Evolutionary conservation across 2,113 vertebrate genomes (phyloP).

Genomic region (Microcebus murinus): DNA sequence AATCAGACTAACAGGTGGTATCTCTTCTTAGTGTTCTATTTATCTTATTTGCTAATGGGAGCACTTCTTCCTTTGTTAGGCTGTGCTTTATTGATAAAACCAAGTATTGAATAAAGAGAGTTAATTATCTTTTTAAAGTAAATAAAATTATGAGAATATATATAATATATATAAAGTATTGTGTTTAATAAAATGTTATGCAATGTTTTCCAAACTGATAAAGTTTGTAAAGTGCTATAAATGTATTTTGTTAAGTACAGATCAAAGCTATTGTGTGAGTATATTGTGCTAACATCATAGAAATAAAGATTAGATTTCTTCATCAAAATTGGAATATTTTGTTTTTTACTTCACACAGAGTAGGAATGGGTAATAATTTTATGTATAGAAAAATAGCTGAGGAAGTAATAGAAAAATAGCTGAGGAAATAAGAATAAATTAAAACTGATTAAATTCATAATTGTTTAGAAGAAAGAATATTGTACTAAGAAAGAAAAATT

Average conservation of each 20-base stretch:
- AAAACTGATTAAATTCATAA: not conserved
- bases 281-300: slow-evolving; percentile 91
- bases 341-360: slow-evolving; percentile 24
- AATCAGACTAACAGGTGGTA: slow-evolving; percentile 88
- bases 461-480: not conserved
- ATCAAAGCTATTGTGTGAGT: slow-evolving; percentile 89
- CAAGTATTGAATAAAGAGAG: slow-evolving; percentile 86
- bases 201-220: slow-evolving; percentile 89
- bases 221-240: slow-evolving; percentile 92
- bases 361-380: not conserved
- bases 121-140: slow-evolving; percentile 90
- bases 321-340: slow-evolving; percentile 73
- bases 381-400: not conserved
- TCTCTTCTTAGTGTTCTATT: slow-evolving; percentile 88
- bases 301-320: slow-evolving; percentile 90
- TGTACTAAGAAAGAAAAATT: not conserved
- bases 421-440: not conserved
- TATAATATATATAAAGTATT: slow-evolving; percentile 89
- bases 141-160: slow-evolving; percentile 83
- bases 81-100: slow-evolving; percentile 89
- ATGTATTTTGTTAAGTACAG: slow-evolving; percentile 93
- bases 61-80: slow-evolving; percentile 89
- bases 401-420: not conserved
- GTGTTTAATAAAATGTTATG: slow-evolving; percentile 92
- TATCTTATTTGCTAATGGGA: slow-evolving; percentile 87